phyloP scores from a whole-genome alignment of 2,888 invertebrate species.

The Eupithecia dodoneata region DNA sequence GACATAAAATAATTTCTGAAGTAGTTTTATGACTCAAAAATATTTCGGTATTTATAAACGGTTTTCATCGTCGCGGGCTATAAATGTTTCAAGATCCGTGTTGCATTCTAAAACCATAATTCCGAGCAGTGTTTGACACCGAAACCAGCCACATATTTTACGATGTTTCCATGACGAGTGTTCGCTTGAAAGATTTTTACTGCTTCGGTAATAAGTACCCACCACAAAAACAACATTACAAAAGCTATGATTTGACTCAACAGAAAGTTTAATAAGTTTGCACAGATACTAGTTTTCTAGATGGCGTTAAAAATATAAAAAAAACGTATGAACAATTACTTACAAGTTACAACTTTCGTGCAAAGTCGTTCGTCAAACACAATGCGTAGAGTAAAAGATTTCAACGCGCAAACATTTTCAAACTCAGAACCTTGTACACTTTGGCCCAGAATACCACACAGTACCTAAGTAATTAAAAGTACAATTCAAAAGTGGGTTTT shows the following conservation, averaged over 20 bases:
- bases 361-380: not conserved
- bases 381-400: not conserved
- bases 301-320: not conserved
- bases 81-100: conserved; percentile 35
- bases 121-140: conserved; percentile 33
- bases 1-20: not conserved
- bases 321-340: no score
- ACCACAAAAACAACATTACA: conserved; percentile 42
- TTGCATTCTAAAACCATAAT: conserved; percentile 25
- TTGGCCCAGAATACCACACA: not conserved
- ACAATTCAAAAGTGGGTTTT: conserved; percentile 31
- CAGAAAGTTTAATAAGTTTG: not conserved
- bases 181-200: conserved; percentile 64
- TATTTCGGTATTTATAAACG: conserved; percentile 25
- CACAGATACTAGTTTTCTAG: not conserved
- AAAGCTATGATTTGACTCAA: conserved; percentile 7
- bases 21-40: not conserved
- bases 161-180: conserved; percentile 58
- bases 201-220: conserved; percentile 51
- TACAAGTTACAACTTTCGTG: not conserved
- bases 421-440: not conserved
- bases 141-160: conserved; percentile 26
- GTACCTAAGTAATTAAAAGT: not conserved
- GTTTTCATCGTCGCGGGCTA: conserved; percentile 49
- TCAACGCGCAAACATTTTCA: not conserved